These are phyloP conservation scores for Mixornis gularis DNA, from an alignment of 2,113 vertebrate species.

Conservation along the genomic window DNA sequence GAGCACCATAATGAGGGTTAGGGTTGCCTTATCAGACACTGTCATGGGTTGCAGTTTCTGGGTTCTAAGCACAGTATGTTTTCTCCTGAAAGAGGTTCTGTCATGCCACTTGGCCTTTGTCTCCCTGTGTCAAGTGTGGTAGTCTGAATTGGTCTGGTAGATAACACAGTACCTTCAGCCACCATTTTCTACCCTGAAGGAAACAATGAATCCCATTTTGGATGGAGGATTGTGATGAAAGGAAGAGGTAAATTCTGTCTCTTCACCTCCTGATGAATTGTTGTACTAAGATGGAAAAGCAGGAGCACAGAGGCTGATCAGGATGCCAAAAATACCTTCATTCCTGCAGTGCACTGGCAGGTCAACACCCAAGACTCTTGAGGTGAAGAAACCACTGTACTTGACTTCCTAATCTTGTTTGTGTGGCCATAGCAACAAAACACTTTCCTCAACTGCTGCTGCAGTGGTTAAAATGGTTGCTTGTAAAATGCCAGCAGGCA, in stretches of 20 bases:
- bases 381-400: constrained; percentile 8
- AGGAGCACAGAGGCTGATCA: background rate
- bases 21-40: background rate
- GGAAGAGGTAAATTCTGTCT: background rate
- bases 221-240: background rate
- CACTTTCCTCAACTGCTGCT: constrained; percentile 18
- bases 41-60: background rate
- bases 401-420: constrained; percentile 34
- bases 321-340: constrained; percentile 12
- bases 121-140: background rate
- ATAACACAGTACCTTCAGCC: background rate
- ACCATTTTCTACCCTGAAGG: background rate
- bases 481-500: background rate
- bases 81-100: background rate
- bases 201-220: background rate
- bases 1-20: background rate
- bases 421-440: constrained; percentile 64
- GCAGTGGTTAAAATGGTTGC: constrained; percentile 32
- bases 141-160: background rate
- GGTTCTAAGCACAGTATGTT: background rate
- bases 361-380: background rate
- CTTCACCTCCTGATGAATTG: background rate
- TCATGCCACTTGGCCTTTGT: background rate
- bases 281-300: background rate
- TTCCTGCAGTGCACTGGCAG: background rate